Conservation (phyloP, 2,113 vertebrate species). For the Hydropotes inermis region DNA sequence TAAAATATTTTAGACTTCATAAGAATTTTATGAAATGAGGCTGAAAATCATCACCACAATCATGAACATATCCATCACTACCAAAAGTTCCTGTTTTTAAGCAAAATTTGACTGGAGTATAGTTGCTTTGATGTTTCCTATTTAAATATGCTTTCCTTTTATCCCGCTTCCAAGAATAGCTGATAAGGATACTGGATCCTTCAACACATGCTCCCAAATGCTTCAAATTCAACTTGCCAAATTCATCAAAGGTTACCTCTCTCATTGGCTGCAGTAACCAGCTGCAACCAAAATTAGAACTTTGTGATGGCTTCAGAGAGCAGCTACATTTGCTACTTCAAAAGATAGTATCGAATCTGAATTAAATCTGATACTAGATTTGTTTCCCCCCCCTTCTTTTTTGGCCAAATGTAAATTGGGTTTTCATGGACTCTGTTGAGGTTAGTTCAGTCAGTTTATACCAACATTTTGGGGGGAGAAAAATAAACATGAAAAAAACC, state of each 20-base stretch:
- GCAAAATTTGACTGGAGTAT: not conserved
- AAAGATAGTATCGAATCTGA: not conserved
- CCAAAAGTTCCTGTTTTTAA: not conserved
- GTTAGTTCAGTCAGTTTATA: not conserved
- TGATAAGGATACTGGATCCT: not conserved
- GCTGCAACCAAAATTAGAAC: constrained; percentile 19
- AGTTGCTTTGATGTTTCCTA: not conserved
- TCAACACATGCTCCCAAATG: constrained; percentile 1
- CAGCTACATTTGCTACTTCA: not conserved
- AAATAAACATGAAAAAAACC: not conserved
- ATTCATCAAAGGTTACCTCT: constrained; percentile 13
- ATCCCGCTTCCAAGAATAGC: not conserved
- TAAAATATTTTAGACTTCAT: not conserved
- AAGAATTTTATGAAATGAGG: not conserved
- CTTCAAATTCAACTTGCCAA: constrained; percentile 20
- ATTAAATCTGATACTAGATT: not conserved
- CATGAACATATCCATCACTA: not conserved
- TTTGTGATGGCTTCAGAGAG: not conserved
- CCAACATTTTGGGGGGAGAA: not conserved
- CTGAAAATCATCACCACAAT: not conserved
- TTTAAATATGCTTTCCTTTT: not conserved
- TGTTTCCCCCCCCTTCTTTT: fast-evolving
- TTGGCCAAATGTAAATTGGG: not conserved
- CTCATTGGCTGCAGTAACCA: not conserved
- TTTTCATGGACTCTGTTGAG: not conserved